Evolutionary conservation across 2,888 invertebrate species (phyloP), one percentile per base, ranked within the genome.

Genomic region (Crepidodera aurea): DNA sequence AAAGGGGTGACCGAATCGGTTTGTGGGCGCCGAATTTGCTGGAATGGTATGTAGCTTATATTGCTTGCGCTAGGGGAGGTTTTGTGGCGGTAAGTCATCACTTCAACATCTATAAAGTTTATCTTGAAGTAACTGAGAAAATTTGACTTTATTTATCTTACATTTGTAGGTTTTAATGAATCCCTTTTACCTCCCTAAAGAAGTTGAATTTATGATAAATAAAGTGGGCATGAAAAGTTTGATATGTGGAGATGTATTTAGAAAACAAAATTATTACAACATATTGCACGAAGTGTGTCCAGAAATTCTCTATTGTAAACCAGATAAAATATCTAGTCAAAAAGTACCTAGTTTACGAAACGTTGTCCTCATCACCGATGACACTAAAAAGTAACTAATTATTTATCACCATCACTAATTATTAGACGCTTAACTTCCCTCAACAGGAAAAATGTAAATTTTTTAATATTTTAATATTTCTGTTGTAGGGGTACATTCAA

Each of bases 21-120:
- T 82, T 95, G 16, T 93, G 92, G 90, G 87, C 90, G 0, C 92
- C 93, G 0, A 95, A 93, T 79, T 82, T 84, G 29, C 77, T 86
- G 42, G 89, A 93, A 75, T 96, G 94, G 94, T 85, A 90, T 62
- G 71, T 92, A 0, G 82, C 87, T 0, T 87, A 89, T 77, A 81
- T 90, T 75, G 93, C 90, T 0, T 86, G 89, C 0, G 86, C 90
- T 0, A 85, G 91, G 66, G 85, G 87, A 1, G 94, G 94, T 0
- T 79, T 92, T 1, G 83, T 91, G 22, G 80, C 91, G 78, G 92
- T 91, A 78, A 79, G 79, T 65, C 19, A n/a, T n/a, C n/a, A n/a
- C n/a, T n/a, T n/a, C n/a, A n/a, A n/a, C 1, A n/a, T n/a, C n/a
- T n/a, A n/a, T n/a, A n/a, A n/a, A n/a, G n/a, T n/a, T n/a, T n/a